Evolutionary conservation across 2,888 invertebrate species (phyloP), one percentile per base, ranked within the genome.

Genomic region (Steromphala cineraria): DNA sequence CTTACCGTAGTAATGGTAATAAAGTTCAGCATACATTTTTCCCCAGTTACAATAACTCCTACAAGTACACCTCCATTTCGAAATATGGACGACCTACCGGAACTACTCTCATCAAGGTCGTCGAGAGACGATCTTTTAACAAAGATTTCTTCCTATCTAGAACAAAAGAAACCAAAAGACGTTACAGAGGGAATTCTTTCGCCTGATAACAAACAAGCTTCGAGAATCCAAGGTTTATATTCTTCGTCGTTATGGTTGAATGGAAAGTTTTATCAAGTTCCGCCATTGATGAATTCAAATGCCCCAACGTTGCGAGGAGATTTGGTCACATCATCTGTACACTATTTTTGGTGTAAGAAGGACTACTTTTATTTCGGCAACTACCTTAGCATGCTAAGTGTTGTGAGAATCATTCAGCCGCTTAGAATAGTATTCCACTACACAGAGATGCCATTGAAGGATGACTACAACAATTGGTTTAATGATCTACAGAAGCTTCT

Each of bases 281-380:
- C 62, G 3, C 62, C 62, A 17, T 62, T 28, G 15, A 0, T 24
- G 1, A 62, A 62, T 28, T 13, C 13, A 28, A 62, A 24, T 24
- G 5, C 21, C 15, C 77, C 53, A n/a, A 74, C 76, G 19, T 52
- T 81, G 2, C 56, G 84, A 17, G 52, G 71, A 21, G 46, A 62
- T 15, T 46, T 55, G 4, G 79, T 81, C 2, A 52, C 84, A 62
- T 82, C 83, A 5, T 75, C 83, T 78, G 86, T 89, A 7, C 89
- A 89, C 76, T 87, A 84, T 75, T 67, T 90, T n/a, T 90, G 89
- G 90, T 91, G 91, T 76, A 85, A 86, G 3, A 80, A 80, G 8
- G 80, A 84, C 5, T 85, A 86, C 82, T 89, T 91, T 71, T 87
- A 89, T 75, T 91, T 88, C 82, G 81, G 88, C 62, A 84, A 90